Conservation (phyloP, 2,113 vertebrate genomes). For the Myiozetetes cayanensis region DNA sequence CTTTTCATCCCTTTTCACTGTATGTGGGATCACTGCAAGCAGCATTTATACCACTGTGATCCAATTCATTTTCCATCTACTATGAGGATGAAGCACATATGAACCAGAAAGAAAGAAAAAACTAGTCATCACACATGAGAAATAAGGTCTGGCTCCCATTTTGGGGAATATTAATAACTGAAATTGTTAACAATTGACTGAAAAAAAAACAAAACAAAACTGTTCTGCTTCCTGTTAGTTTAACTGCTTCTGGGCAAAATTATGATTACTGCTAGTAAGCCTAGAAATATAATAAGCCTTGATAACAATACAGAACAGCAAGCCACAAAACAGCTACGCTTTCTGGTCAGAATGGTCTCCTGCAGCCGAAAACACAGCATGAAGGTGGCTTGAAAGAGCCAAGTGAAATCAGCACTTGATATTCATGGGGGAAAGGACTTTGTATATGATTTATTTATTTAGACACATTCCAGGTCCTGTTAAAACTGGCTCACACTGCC, state of each 20-base stretch:
- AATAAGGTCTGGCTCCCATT: background rate
- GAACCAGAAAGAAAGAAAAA: background rate
- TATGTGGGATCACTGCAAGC: background rate
- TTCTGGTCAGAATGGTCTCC: background rate
- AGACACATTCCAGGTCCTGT: background rate
- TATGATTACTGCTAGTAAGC: background rate
- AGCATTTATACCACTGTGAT: rapidly evolving
- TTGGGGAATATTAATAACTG: background rate
- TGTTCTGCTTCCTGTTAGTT: background rate
- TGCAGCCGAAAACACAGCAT: background rate
- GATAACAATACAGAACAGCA: background rate
- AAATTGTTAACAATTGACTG: background rate
- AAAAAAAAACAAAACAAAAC: background rate
- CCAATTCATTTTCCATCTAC: background rate
- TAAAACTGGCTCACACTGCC: background rate
- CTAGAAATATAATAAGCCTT: background rate
- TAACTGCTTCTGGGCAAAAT: background rate
- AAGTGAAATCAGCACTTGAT: background rate
- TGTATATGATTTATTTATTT: background rate
- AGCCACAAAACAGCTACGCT: background rate
- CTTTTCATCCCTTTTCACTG: background rate
- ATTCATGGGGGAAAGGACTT: background rate
- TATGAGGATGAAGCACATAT: background rate
- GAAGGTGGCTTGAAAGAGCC: background rate
- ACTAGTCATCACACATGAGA: background rate